Percentiles rank a stretch among this genome's conserved stretches.
Conservation (phyloP, 1,140 invertebrate genomes). For the Artemia franciscana region DNA sequence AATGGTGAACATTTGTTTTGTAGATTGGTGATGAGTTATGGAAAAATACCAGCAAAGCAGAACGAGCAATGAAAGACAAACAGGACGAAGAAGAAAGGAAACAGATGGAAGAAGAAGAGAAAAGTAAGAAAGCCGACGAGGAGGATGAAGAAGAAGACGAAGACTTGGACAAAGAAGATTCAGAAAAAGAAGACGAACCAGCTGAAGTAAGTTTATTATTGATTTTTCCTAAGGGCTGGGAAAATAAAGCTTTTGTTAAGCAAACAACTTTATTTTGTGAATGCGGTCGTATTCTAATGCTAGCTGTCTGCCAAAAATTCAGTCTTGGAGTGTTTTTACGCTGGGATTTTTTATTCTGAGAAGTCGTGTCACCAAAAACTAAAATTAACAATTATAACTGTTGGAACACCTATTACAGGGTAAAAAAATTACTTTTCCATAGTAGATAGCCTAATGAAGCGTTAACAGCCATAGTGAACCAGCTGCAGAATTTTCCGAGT, state of each 20-base stretch:
- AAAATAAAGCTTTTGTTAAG: conserved; percentile 5
- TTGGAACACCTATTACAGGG: too few species aligned
- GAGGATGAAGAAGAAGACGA: conserved; percentile 10
- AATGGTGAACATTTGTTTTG: background rate
- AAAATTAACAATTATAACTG: too few species aligned
- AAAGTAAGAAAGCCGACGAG: conserved; percentile 7
- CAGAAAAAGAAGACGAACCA: conserved; percentile 7
- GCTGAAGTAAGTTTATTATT: background rate
- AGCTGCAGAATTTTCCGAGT: too few species aligned
- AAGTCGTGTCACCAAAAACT: too few species aligned
- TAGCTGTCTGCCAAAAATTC: too few species aligned
- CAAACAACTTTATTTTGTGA: background rate
- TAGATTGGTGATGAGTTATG: conserved; percentile 10
- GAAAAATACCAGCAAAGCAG: conserved; percentile 9
- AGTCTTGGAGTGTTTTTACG: too few species aligned
- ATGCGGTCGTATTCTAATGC: too few species aligned
- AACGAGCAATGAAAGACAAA: conserved; percentile 10
- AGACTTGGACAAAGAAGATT: conserved; percentile 5
- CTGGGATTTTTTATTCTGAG: too few species aligned
- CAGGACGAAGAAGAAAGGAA: conserved; percentile 10
- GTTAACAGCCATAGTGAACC: too few species aligned
- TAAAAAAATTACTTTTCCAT: too few species aligned
- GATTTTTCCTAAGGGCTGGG: background rate
- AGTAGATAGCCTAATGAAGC: too few species aligned
- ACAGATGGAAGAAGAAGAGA: conserved; percentile 9